Percentiles rank a stretch among this genome's conserved stretches.
phyloP scores from a whole-genome alignment of 2,888 invertebrate genomes.

The Notodonta dromedarius region DNA sequence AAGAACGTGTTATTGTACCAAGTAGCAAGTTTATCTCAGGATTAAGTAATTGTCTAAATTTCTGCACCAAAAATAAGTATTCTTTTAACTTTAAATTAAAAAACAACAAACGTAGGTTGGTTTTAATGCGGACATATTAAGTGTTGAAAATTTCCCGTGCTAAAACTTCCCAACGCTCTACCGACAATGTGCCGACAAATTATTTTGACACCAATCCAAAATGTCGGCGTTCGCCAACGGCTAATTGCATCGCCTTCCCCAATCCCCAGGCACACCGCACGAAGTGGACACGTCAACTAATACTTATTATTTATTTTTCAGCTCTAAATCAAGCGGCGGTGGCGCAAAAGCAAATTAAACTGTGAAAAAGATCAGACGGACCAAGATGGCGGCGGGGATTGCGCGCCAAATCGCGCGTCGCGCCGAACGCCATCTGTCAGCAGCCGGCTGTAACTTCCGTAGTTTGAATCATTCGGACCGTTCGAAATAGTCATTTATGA shows the following conservation, averaged over 20 bases:
- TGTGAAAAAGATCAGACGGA: conserved; percentile 71
- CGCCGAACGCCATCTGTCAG: conserved; percentile 66
- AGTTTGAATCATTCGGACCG: conserved; percentile 66
- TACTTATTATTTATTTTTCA: conserved; percentile 73
- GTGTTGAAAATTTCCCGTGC: conserved; percentile 33
- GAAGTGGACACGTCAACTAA: conserved; percentile 58
- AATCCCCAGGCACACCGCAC: conserved; percentile 56
- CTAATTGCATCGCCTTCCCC: conserved; percentile 71
- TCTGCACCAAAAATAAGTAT: too few relatives aligned
- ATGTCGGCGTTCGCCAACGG: conserved; percentile 42
- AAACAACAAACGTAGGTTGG: too few relatives aligned
- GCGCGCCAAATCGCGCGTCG: conserved; percentile 70
- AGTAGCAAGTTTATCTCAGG: not conserved
- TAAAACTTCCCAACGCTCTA: conserved; percentile 32
- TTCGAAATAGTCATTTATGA: conserved; percentile 74
- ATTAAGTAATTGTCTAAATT: not conserved
- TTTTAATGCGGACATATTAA: conserved; percentile 32
- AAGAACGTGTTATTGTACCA: not conserved
- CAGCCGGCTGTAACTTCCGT: conserved; percentile 59
- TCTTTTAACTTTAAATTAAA: too few relatives aligned
- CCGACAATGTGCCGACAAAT: conserved; percentile 52
- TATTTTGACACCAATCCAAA: conserved; percentile 61
- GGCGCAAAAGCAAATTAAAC: conserved; percentile 62
- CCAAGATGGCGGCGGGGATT: conserved; percentile 71
- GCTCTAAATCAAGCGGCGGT: conserved; percentile 65